Evolutionary conservation across 1,140 invertebrate genomes (phyloP).

Genomic region (Drosophila aff.): DNA sequence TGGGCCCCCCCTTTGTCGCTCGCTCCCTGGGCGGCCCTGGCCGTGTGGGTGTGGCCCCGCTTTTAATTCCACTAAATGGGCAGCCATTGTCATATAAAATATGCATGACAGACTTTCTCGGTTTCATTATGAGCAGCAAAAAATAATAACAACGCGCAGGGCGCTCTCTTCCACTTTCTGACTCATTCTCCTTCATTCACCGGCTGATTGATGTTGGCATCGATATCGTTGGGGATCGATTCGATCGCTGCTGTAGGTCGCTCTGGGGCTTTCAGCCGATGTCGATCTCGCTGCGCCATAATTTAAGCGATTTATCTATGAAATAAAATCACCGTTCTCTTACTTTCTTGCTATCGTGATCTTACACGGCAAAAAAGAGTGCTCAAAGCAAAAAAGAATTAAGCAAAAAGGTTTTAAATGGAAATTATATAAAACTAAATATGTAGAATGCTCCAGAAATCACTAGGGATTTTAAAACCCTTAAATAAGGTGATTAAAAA

Average conservation of each 20-base stretch:
- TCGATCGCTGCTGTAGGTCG: slow-evolving; percentile 79
- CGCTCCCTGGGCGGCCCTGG: slow-evolving; percentile 21
- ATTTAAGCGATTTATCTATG: slow-evolving; percentile 84
- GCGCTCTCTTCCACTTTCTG: slow-evolving; percentile 10
- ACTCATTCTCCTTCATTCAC: slow-evolving; percentile 36
- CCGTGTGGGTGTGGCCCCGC: slow-evolving; percentile 37
- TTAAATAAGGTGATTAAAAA: not conserved
- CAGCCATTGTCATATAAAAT: slow-evolving; percentile 67
- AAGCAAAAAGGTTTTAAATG: not conserved
- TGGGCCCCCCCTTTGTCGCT: slow-evolving; percentile 1
- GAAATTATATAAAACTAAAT: not conserved
- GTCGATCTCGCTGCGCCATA: slow-evolving; percentile 73
- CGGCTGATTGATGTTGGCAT: slow-evolving; percentile 65
- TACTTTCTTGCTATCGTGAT: slow-evolving; percentile 38
- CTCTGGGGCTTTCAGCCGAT: slow-evolving; percentile 70
- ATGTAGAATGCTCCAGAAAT: not conserved
- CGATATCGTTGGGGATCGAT: slow-evolving; percentile 65
- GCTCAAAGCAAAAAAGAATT: not conserved
- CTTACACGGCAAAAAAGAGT: slow-evolving; percentile 1
- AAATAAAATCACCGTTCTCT: slow-evolving; percentile 79
- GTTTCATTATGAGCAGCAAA: slow-evolving; percentile 33
- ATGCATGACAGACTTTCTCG: slow-evolving; percentile 73
- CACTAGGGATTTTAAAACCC: not conserved
- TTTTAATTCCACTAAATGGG: slow-evolving; percentile 78
- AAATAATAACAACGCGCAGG: slow-evolving; percentile 13